These are phyloP conservation scores for Collichthys lucidus DNA, from an alignment of 2,113 vertebrate species.

Conservation along the genomic window DNA sequence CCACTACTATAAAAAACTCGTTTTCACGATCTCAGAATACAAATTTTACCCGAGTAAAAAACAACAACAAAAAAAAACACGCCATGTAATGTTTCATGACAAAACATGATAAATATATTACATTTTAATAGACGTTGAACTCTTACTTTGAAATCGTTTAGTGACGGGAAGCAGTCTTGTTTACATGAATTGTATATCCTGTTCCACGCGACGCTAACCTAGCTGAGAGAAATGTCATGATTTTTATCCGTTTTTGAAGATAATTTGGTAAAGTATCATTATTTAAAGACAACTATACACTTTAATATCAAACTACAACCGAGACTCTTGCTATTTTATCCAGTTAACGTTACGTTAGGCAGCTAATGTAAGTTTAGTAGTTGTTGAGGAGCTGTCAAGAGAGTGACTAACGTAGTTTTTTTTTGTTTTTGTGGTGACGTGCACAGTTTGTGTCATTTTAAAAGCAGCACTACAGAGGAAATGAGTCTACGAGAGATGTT, in stretches of 20 bases:
- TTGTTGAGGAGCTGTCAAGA: slow-evolving; percentile 21
- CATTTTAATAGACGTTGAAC: not conserved
- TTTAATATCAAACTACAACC: fast-evolving
- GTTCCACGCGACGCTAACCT: slow-evolving; percentile 26
- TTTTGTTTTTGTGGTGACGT: not conserved
- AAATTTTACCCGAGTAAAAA: fast-evolving
- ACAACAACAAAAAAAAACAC: not conserved
- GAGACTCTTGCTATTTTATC: no score
- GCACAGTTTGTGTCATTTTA: not conserved
- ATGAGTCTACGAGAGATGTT: no score
- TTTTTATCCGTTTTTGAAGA: slow-evolving; percentile 7
- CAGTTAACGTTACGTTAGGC: not conserved
- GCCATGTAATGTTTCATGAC: no score
- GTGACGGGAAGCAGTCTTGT: slow-evolving; percentile 54
- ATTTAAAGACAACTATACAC: not conserved
- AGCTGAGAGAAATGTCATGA: slow-evolving; percentile 17
- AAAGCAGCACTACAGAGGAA: fast-evolving
- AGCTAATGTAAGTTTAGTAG: not conserved
- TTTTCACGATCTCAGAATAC: not conserved
- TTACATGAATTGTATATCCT: slow-evolving; percentile 54
- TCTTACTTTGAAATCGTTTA: slow-evolving; percentile 60
- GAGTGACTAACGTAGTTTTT: not conserved
- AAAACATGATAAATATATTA: no score
- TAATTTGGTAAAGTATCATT: slow-evolving; percentile 32
- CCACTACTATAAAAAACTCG: fast-evolving